Evolutionary conservation across 2,797 vertebrate species (phyloP), one percentile per base, ranked within the genome.

Genomic region (Gymnocypris eckloni): DNA sequence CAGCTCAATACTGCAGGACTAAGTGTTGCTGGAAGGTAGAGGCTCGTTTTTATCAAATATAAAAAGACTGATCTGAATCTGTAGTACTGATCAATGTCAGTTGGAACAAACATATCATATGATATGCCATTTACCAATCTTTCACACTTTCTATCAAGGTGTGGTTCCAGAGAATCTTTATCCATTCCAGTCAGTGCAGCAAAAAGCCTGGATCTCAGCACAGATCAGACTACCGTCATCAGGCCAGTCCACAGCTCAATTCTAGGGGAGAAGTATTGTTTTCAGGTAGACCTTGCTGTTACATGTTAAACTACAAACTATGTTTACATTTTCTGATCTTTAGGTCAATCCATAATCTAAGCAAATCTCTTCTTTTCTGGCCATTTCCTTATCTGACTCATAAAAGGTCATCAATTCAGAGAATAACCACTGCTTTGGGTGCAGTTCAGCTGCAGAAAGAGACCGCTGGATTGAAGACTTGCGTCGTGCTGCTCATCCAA

Each of bases 381-480:
- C 20, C 11, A 66, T 64, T 33, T 50, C 25, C 28, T 39, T 12
- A 4, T 83, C 43, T n/a, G 64, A 66, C 45, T 59, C 67, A 67
- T 3, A 69, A 75, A 61, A 99, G 97, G 94, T 99, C 70, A 97
- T 97, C 45, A 97, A 94, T 78, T 93, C 93, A 0, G 95, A 95
- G 52, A 96, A 96, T 84, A 98, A 95, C 82, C 95, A 96, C 87
- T 98, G 97, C 90, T 99, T 99, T 33, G 96, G 96, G n/a, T 99
- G 98, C 90, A 90, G 94, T 3, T 97, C 98, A 0, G 94, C 96
- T 28, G 95, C 96, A 0, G 97, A 98, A 90, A 94, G 97, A 13
- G 97, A 98, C 87, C 96, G 97, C 4, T 99, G 97, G 98, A 97
- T 99, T 10, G 97, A 98, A 90, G 96, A 98, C 79, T 92, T 99